Percentiles rank a stretch among this genome's conserved stretches.
These are phyloP conservation scores for Hippocampus zosterae DNA, from an alignment of 2,113 vertebrate genomes.

Conservation along the genomic window DNA sequence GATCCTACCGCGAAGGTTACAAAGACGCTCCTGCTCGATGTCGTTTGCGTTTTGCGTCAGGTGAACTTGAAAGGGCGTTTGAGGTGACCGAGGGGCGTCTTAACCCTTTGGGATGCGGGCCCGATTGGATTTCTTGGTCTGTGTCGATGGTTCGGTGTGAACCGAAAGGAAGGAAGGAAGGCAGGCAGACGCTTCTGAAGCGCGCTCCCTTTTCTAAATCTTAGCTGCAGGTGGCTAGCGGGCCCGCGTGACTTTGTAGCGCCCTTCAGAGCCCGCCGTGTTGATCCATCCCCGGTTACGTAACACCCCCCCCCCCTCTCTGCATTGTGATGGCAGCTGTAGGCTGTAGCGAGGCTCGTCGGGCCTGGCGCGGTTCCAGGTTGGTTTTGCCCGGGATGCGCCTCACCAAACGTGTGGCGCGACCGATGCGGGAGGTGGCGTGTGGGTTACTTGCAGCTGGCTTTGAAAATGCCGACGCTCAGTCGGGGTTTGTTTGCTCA, in stretches of 20 bases:
- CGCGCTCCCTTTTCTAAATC: not conserved
- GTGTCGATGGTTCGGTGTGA: too few species aligned
- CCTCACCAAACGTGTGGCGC: not conserved
- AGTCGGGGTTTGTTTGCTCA: too few species aligned
- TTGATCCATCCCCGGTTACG: conserved; percentile 40
- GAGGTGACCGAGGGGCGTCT: conserved; percentile 15
- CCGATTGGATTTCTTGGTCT: too few species aligned
- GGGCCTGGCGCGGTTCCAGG: not conserved
- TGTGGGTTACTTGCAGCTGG: too few species aligned
- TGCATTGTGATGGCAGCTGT: conserved; percentile 1
- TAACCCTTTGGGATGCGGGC: not conserved
- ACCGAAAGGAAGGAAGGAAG: too few species aligned
- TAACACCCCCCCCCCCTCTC: conserved; percentile 41
- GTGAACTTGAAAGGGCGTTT: conserved; percentile 18
- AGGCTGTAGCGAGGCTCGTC: conserved; percentile 6
- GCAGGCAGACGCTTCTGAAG: not conserved
- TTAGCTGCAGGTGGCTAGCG: too few species aligned
- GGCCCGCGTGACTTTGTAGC: not conserved
- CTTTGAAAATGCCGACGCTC: too few species aligned
- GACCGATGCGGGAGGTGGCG: too few species aligned
- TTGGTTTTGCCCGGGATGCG: not conserved
- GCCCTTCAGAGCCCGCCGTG: conserved; percentile 40
- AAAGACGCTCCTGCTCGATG: too few species aligned
- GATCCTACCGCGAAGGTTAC: too few species aligned
- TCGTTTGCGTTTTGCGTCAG: not conserved